phyloP scores from a whole-genome alignment of 37 sponge, comb jelly and placozoan species.

The Ephydatia muelleri region DNA sequence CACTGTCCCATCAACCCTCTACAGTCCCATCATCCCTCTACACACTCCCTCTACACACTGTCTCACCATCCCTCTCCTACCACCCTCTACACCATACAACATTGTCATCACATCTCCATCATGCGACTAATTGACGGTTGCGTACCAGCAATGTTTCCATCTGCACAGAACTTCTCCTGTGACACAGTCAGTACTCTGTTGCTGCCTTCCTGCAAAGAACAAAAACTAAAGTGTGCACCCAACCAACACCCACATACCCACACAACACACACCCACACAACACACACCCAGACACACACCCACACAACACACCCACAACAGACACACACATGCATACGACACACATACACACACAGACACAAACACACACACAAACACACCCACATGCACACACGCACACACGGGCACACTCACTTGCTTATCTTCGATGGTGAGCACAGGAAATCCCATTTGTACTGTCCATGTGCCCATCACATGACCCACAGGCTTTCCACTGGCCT shows the following conservation, averaged over 20 bases:
- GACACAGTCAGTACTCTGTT: slow-evolving; percentile 57
- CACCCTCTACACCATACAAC: not conserved
- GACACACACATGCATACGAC: slow-evolving; percentile 27
- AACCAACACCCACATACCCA: not conserved
- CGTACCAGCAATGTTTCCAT: slow-evolving; percentile 70
- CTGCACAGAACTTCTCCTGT: slow-evolving; percentile 86
- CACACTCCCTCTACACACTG: not conserved
- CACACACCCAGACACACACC: slow-evolving; percentile 5
- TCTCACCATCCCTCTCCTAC: not conserved
- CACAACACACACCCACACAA: not conserved
- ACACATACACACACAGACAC: slow-evolving; percentile 2
- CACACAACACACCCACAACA: slow-evolving; percentile 32
- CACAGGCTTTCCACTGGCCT: slow-evolving; percentile 66
- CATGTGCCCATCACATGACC: slow-evolving; percentile 37
- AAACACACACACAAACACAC: slow-evolving; percentile 6
- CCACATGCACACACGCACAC: not conserved
- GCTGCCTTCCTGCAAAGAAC: slow-evolving; percentile 48
- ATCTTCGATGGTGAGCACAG: slow-evolving; percentile 61
- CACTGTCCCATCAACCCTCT: not conserved
- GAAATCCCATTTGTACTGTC: slow-evolving; percentile 89
- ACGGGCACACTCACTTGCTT: slow-evolving; percentile 38
- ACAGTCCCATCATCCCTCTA: not conserved
- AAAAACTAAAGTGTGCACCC: slow-evolving; percentile 2
- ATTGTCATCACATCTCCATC: not conserved
- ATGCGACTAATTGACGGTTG: not conserved